These are phyloP conservation scores for Drosophila takahashii DNA, from an alignment of 1,140 invertebrate genomes.

Conservation along the genomic window DNA sequence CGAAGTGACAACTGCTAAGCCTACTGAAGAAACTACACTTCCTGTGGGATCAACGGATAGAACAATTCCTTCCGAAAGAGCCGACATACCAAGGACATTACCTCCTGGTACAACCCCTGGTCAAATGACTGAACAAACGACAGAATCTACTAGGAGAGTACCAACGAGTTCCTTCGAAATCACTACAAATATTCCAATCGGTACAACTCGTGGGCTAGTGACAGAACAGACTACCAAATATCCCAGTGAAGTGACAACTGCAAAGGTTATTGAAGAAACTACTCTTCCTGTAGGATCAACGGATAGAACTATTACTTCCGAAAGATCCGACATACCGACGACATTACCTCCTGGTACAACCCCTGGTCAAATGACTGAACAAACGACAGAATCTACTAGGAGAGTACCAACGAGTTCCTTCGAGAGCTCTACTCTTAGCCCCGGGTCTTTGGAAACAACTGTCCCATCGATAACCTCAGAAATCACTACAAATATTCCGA, in stretches of 20 bases:
- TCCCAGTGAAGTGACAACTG: neutral
- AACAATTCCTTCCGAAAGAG: neutral
- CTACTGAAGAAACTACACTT: too few species aligned
- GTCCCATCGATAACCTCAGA: neutral
- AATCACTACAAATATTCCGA: neutral
- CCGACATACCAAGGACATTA: neutral
- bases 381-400: slow-evolving; percentile 17
- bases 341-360: neutral
- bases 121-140: neutral
- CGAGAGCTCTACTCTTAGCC: neutral
- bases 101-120: neutral
- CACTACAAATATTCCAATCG: neutral
- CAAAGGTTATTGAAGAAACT: neutral
- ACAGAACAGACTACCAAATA: neutral
- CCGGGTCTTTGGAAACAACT: neutral
- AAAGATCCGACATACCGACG: neutral
- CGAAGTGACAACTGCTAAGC: neutral
- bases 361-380: neutral
- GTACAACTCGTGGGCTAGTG: neutral
- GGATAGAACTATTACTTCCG: neutral
- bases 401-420: neutral
- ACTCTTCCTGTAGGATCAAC: neutral
- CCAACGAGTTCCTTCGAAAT: neutral
- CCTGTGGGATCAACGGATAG: neutral
- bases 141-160: neutral